Percentiles rank a stretch among this genome's conserved stretches.
Conservation (phyloP, 2,797 vertebrate genomes). For the Sus cebifrons region DNA sequence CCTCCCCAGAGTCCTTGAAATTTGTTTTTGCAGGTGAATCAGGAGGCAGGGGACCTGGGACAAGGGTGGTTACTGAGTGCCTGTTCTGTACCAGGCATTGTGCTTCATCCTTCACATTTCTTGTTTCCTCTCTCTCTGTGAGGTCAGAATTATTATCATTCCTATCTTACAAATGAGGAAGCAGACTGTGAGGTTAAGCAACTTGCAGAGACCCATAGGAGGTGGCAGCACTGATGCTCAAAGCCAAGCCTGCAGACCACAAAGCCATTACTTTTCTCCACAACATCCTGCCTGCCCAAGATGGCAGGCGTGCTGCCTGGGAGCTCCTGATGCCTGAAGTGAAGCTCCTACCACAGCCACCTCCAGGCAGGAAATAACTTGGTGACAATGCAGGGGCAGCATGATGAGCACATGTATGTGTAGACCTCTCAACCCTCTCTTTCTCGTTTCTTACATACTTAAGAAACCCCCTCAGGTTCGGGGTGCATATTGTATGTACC, state of each 20-base stretch:
- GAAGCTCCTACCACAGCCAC: not conserved
- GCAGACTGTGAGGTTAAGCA: not conserved
- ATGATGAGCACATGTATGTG: not conserved
- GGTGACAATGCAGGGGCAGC: not conserved
- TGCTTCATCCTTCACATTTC: not conserved
- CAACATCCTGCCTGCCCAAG: not conserved
- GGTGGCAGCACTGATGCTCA: not conserved
- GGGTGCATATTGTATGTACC: not conserved
- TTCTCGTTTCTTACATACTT: not conserved
- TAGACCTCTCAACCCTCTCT: not conserved
- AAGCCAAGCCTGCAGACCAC: not conserved
- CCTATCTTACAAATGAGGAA: slow-evolving; percentile 1
- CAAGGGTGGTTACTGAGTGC: not conserved
- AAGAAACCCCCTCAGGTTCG: no score
- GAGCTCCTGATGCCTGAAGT: not conserved
- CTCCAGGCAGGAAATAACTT: not conserved
- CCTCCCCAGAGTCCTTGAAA: not conserved
- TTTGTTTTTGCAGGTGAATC: slow-evolving; percentile 78
- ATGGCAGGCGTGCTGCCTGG: rapidly evolving
- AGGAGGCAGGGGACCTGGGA: slow-evolving; percentile 17
- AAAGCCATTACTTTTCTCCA: not conserved
- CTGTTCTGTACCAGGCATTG: not conserved
- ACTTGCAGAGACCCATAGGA: not conserved
- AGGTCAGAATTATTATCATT: not conserved
- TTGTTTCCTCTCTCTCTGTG: not conserved